Base-by-base conservation (phyloP, 2,888 invertebrate species). In the Aphodius granarius region DNA sequence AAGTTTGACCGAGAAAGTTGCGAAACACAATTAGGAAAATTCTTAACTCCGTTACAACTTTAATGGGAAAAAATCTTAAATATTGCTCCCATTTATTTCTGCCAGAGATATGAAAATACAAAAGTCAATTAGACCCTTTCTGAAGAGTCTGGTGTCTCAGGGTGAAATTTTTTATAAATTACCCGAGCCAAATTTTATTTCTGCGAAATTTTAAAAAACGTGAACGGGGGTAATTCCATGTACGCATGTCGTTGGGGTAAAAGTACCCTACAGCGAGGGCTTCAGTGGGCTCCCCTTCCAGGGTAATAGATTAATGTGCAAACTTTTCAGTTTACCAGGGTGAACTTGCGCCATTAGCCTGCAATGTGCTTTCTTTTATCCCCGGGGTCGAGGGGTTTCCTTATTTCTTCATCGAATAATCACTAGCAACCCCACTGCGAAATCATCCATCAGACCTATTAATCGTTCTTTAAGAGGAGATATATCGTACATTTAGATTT, bases 281-380 rank as follows among this genome's bases (percentile, higher is more conserved):
- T 43, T 43, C 9, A 43, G 3, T 13, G 43, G 4, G n/a, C 1
- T 13, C 43, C 43, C 78, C 79, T 77, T 81, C 81, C 81, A 78
- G 82, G 82, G 82, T 83, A 84, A 84, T 82, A 84, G 83, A 84
- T 84, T 84, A 84, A 84, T 84, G 84, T 82, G 78, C 77, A 83
- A 84, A 84, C 83, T 84, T 84, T 83, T 81, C 81, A 82, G 79
- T 83, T 82, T 81, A 82, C 82, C 81, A 80, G 81, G 80, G 80
- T 81, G 81, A 84, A 84, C 82, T 84, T 84, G 79, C 79, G 82
- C 83, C 84, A 84, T 84, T 84, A 83, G 82, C 82, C 80, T 77
- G 80, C 79, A 81, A 79, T 81, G 80, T 81, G 80, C 79, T 78
- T 80, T 81, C 81, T 82, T 82, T 82, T 79, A 81, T 79, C 78